Base-by-base conservation (phyloP, 2,797 vertebrate species). In the Anolis apletophallus region DNA sequence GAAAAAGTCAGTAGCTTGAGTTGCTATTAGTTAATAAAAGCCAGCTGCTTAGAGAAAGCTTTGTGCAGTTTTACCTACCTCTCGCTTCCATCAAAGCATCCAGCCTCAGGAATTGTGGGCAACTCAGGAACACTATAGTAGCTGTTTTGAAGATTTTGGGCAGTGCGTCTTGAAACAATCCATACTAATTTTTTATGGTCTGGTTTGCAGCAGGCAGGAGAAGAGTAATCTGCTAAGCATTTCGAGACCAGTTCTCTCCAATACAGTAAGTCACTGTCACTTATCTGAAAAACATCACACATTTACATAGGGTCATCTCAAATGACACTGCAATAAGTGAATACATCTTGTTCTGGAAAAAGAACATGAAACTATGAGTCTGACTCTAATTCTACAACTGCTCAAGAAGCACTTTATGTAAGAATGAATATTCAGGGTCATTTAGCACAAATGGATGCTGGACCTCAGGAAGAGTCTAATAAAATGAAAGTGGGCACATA, bases 101-200 rank as follows among this genome's bases (percentile, higher is more conserved):
- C 94, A 12, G 94, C 96, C 93, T 99, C 99, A 0, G 98, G 99
- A 84, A 99, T 99, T 0, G 99, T 99, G 61, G 99, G 98, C 92
- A 99, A 89, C 86, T 99, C 98, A 0, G 98, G 98, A 83, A 98
- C 95, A 29, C 97, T 97, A 82, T 98, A 98, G 95, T 98, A 97
- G 95, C 97, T 98, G 89, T 96, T 97, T 54, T 99, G 99, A 17
- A 99, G 97, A 91, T 97, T 99, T 93, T 99, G 98, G 23, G 98
- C 99, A 0, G 99, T 99, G 14, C 98, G 97, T 10, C 99, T 96
- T 0, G 99, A 99, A 87, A 99, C 98, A 7, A 99, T 97, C 99
- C 99, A 99, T 93, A 98, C 97, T 29, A 99, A 95, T 92, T 98
- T 98, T 90, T 95, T 98, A 91, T 99, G 98, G 94, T 99, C 97